These are phyloP conservation scores for Trogon melanurus DNA, from an alignment of 2,113 vertebrate genomes.

Conservation along the genomic window DNA sequence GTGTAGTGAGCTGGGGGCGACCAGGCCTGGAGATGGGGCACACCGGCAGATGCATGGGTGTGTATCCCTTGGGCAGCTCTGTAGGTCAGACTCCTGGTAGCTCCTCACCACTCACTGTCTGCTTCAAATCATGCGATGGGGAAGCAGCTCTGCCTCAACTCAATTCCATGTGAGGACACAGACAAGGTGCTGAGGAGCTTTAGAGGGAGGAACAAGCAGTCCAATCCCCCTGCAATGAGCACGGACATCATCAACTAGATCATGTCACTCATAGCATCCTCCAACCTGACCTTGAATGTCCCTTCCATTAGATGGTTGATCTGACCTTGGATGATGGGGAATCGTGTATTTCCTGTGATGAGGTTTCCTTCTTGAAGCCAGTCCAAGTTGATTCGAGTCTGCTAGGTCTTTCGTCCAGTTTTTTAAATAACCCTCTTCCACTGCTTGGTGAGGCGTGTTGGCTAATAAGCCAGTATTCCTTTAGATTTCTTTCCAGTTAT, in stretches of 20 bases:
- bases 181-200: not conserved
- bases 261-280: not conserved
- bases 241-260: not conserved
- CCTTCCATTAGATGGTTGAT: not conserved
- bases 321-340: not conserved
- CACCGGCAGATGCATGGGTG: rapidly evolving
- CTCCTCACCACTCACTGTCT: not conserved
- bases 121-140: not conserved
- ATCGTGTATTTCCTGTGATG: not conserved
- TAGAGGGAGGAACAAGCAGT: not conserved
- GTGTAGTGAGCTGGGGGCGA: not conserved
- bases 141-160: not conserved
- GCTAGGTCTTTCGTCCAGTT: not conserved
- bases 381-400: not conserved
- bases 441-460: not conserved
- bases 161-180: not conserved
- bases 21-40: not conserved
- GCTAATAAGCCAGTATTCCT: not conserved
- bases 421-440: not conserved
- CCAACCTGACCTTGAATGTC: not conserved
- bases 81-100: not conserved
- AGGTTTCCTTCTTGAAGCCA: not conserved
- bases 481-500: not conserved
- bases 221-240: not conserved
- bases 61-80: not conserved